Base-by-base conservation (phyloP, 2,797 vertebrate species). In the Fundulus diaphanus region DNA sequence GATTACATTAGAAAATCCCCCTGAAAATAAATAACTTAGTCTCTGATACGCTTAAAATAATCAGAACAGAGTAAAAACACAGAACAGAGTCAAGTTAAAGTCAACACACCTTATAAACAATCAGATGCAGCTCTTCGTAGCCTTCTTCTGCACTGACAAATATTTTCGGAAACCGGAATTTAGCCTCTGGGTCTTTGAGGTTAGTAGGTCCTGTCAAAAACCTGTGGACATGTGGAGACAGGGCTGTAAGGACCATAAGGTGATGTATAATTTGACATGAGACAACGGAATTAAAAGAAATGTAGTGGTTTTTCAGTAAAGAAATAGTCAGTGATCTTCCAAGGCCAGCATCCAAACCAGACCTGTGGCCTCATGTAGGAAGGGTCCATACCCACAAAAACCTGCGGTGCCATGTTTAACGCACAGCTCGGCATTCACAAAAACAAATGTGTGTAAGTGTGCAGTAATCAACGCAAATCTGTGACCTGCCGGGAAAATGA, bases 151-250 rank as follows among this genome's bases (percentile, higher is more conserved):
- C 95, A 74, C 96, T 97, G 68, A 99, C 97, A 92, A 98, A 99
- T 92, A 99, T 99, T 95, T 96, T 97, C 4, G 98, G 98, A 86
- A 99, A 99, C 82, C 98, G 92, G 89, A 98, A 97, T 92, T 98
- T 99, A 88, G 97, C 95, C 85, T 98, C 98, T 1, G 98, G 97
- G 89, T 99, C 98, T 85, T 98, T 98, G 18, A 99, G 94, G 87
- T 97, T 99, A 70, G 96, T 87, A 0, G 98, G 98, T 91, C 98
- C 98, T 37, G 97, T 99, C 84, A 99, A 94, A 95, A 99, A 99
- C 92, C 98, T 99, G 88, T 90, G 29, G 15, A 72, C 7, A 81
- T 24, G 70, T 7, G 35, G 61, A 13, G 57, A 11, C 2, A 49
- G 1, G 46, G 57, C 20, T 15, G 33, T 4, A 42, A 40, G 35